A percentile compares a stretch with the other conserved stretches of the same genome.
phyloP scores from a whole-genome alignment of 2,888 invertebrate genomes.

The Mythimna lalbum region DNA sequence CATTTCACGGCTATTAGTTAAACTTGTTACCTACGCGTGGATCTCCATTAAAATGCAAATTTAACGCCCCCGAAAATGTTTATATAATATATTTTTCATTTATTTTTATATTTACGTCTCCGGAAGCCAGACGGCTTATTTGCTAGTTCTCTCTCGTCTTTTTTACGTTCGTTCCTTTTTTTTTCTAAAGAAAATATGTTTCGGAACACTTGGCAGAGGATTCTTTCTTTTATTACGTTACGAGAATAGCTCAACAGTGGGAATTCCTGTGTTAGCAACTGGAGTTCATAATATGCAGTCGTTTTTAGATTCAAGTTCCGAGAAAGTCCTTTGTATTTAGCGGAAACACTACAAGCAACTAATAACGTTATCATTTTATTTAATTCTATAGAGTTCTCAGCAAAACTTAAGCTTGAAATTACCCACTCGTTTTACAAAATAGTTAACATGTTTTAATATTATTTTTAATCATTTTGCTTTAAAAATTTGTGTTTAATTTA shows the following conservation, averaged over 20 bases:
- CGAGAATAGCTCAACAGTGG: slow-evolving; percentile 53
- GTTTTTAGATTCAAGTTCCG: slow-evolving; percentile 41
- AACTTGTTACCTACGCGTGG: slow-evolving; percentile 89
- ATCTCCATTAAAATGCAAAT: slow-evolving; percentile 91
- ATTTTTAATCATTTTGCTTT: neutral
- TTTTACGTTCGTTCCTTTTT: slow-evolving; percentile 48
- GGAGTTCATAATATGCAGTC: slow-evolving; percentile 32
- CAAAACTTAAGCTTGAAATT: neutral
- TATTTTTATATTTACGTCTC: slow-evolving; percentile 73
- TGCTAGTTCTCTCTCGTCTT: slow-evolving; percentile 51
- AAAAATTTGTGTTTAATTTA: no score
- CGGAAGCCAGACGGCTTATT: slow-evolving; percentile 53
- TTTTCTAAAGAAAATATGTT: slow-evolving; percentile 48
- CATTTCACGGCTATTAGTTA: slow-evolving; percentile 89
- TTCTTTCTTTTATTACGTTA: slow-evolving; percentile 55
- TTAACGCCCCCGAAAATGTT: slow-evolving; percentile 85
- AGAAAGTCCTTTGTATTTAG: slow-evolving; percentile 31
- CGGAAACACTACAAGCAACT: slow-evolving; percentile 20
- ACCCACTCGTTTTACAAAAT: neutral
- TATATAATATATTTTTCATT: slow-evolving; percentile 83
- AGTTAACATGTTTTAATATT: neutral
- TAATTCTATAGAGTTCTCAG: slow-evolving; percentile 5
- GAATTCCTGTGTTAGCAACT: slow-evolving; percentile 45
- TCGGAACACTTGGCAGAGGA: slow-evolving; percentile 46
- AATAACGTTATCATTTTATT: slow-evolving; percentile 16